Conservation (phyloP, 2,888 invertebrate genomes). For the Pterobdella sp. region DNA sequence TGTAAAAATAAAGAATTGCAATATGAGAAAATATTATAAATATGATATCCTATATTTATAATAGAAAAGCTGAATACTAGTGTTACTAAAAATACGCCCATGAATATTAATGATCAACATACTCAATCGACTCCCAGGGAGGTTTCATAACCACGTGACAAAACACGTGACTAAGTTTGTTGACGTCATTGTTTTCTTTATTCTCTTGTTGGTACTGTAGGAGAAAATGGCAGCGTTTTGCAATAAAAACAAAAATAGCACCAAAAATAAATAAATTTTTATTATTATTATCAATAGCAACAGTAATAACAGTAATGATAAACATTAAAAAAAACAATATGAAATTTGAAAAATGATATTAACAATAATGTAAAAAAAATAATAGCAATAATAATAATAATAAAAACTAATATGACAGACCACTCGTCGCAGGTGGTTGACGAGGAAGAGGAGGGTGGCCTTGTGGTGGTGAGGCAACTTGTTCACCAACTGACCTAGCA, state of each 20-base stretch:
- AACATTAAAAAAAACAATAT: too few species aligned
- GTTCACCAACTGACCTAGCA: constrained; percentile 56
- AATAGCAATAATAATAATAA: too few species aligned
- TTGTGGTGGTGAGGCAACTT: constrained; percentile 63
- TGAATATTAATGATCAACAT: constrained; percentile 23
- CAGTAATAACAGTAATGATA: too few species aligned
- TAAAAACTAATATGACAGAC: too few species aligned
- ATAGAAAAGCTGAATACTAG: background rate
- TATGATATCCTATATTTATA: too few species aligned
- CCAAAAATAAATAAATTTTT: background rate
- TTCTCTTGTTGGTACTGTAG: too few species aligned
- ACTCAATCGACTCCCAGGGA: constrained; percentile 64
- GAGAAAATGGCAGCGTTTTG: too few species aligned
- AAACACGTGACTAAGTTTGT: constrained; percentile 60
- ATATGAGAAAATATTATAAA: background rate
- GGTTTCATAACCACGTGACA: constrained; percentile 67
- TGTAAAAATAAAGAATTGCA: background rate
- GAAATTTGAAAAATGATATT: too few species aligned
- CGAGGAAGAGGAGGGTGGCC: constrained; percentile 60
- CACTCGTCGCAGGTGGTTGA: constrained; percentile 66
- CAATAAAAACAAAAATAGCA: background rate
- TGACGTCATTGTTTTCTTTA: background rate
- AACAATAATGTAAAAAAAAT: too few species aligned
- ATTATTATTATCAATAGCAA: background rate
- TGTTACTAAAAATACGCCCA: background rate